Base-by-base conservation (phyloP, 2,113 vertebrate species). In the Phodopus roborovskii region DNA sequence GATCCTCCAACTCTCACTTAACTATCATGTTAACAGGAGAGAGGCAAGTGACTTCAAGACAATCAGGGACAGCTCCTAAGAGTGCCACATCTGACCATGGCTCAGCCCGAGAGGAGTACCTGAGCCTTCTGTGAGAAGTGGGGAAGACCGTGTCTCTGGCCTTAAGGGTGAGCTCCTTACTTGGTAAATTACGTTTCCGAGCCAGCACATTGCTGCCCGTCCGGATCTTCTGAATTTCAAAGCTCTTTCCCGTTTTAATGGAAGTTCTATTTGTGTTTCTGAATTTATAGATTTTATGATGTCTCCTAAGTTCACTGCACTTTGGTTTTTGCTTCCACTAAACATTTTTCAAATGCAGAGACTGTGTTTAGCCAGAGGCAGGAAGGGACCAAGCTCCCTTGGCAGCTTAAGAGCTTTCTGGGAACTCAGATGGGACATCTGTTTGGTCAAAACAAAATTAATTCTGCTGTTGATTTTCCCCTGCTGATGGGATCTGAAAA, bases 321-420 rank as follows among this genome's bases (percentile, higher is more conserved):
- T 90, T 88, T 84, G 56, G 13, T 62, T 50, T 68, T 71, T 15
- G 64, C 78, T 91, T 53, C 62, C 68, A 86, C 85, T 48, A 85
- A 96, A 93, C 77, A 82, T 56, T 88, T 95, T 89, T 56, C 77
- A 95, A 95, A 92, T 71, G 88, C 84, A 85, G 71, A 95, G 60
- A 94, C 83, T 73, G 92, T 73, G 81, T 95, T 96, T 91, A 91
- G 88, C 91, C 95, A 79, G 88, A 95, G 94, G 91, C 81, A 89
- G 97, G 88, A 84, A 92, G 74, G 50, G 60, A 28, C 60, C 36
- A 45, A 82, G 78, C 28, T 62, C 28, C 39, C 75, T 90, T 75
- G 8, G 8, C 26, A 33, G 92, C 64, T 82, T 58, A 79, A 84
- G 91, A 75, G 91, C 82, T 96, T 96, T 79, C 84, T 93, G 74